Percentiles rank a stretch among this genome's conserved stretches.
Conservation (phyloP, 2,888 invertebrate species). For the Monoplex corrugatus region DNA sequence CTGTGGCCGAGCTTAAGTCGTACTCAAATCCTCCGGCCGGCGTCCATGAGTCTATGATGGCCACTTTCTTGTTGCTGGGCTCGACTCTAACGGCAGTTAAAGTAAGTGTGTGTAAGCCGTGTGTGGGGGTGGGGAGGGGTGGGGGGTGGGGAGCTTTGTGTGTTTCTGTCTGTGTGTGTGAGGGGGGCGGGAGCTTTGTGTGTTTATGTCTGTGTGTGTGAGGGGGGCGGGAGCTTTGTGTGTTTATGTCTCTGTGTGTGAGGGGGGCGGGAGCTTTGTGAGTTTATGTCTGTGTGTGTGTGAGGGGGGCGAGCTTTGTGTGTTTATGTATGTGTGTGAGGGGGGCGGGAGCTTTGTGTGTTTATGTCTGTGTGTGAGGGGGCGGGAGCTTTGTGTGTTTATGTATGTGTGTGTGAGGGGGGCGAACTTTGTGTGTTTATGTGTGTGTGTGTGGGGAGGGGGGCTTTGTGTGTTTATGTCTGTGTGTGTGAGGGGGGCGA, state of each 20-base stretch:
- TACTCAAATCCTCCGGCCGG: slow-evolving; percentile 77
- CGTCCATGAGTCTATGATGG: slow-evolving; percentile 74
- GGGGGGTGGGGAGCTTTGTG: background rate
- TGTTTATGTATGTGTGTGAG: background rate
- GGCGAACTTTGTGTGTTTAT: too few relatives aligned
- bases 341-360: too few relatives aligned
- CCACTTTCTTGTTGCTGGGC: slow-evolving; percentile 76
- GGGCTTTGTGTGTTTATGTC: background rate
- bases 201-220: background rate
- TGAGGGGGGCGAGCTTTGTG: too few relatives aligned
- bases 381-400: too few relatives aligned
- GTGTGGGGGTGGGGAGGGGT: background rate
- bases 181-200: background rate
- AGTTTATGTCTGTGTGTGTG: background rate
- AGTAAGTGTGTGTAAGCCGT: slow-evolving; percentile 60
- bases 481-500: background rate
- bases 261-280: too few relatives aligned
- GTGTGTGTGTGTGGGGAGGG: background rate
- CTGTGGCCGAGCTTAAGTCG: slow-evolving; percentile 77
- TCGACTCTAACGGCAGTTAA: slow-evolving; percentile 69
- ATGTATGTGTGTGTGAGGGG: background rate
- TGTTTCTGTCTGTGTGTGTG: too few relatives aligned
- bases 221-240: too few relatives aligned
- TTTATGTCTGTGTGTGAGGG: background rate
- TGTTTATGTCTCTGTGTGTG: background rate